A percentile compares a stretch with the other conserved stretches of the same genome.
These are phyloP conservation scores for Baronia brevicornis DNA, from an alignment of 2,888 invertebrate species.

Conservation along the genomic window DNA sequence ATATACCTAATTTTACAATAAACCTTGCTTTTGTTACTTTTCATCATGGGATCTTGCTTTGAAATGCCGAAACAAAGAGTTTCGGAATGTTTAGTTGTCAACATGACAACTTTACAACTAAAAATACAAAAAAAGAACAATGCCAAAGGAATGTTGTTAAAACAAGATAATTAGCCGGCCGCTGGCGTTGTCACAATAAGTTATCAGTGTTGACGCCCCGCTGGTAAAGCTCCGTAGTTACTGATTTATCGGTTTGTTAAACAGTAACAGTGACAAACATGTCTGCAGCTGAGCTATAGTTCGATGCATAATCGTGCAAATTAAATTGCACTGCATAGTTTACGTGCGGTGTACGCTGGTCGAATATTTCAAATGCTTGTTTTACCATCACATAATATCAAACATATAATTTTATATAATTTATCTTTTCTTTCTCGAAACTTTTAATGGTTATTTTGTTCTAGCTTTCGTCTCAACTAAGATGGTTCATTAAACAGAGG, in stretches of 20 bases:
- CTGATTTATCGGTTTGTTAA: conserved; percentile 28
- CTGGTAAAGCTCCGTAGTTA: conserved; percentile 32
- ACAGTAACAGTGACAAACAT: conserved; percentile 14
- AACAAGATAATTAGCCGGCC: conserved; percentile 59
- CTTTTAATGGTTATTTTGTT: conserved; percentile 1
- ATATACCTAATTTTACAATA: too few relatives aligned
- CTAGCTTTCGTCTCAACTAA: neutral
- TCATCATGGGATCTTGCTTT: too few relatives aligned
- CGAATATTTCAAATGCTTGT: too few relatives aligned
- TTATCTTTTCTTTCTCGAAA: neutral
- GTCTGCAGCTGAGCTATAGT: conserved; percentile 6
- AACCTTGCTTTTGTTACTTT: too few relatives aligned
- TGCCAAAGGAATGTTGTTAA: conserved; percentile 37
- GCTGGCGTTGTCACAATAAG: conserved; percentile 49
- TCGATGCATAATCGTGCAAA: too few relatives aligned
- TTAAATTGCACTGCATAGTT: too few relatives aligned
- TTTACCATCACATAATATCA: too few relatives aligned
- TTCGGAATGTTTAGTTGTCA: conserved; percentile 26
- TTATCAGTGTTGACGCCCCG: conserved; percentile 39
- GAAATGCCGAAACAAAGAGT: conserved; percentile 20
- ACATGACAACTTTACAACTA: conserved; percentile 6
- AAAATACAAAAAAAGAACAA: conserved; percentile 16
- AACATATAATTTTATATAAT: too few relatives aligned
- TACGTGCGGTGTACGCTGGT: too few relatives aligned
- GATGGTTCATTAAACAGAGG: conserved; percentile 17